Evolutionary conservation across 2,888 invertebrate species (phyloP).

Genomic region (Crepidodera aurea): DNA sequence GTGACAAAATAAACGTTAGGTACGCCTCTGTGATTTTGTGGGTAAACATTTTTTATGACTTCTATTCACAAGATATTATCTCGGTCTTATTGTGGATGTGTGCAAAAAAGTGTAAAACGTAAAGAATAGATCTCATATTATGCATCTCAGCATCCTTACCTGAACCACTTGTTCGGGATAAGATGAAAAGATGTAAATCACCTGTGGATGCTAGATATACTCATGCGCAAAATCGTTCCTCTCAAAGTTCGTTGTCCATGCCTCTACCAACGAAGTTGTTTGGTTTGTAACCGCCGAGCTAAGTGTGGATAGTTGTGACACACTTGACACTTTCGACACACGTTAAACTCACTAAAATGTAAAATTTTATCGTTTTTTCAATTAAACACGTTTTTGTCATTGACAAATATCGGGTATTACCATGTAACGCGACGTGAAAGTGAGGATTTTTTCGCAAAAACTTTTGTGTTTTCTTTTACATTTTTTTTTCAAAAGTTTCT

Average conservation of each 20-base stretch:
- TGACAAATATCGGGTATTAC: slow-evolving; percentile 22
- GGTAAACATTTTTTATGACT: neutral
- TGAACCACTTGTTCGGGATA: slow-evolving; percentile 35
- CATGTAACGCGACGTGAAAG: slow-evolving; percentile 28
- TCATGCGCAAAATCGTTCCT: slow-evolving; percentile 42
- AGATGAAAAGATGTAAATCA: slow-evolving; percentile 43
- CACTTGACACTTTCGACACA: slow-evolving; percentile 37
- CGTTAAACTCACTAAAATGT: slow-evolving; percentile 34
- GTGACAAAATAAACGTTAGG: too few relatives aligned
- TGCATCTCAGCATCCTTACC: slow-evolving; percentile 32
- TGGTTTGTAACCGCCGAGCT: slow-evolving; percentile 30
- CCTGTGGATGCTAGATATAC: slow-evolving; percentile 45
- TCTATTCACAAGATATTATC: neutral
- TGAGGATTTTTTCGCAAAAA: slow-evolving; percentile 26
- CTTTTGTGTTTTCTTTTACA: slow-evolving; percentile 29
- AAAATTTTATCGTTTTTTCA: slow-evolving; percentile 28
- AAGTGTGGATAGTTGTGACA: slow-evolving; percentile 35
- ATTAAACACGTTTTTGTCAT: slow-evolving; percentile 28
- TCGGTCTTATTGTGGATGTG: neutral
- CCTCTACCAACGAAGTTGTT: slow-evolving; percentile 15
- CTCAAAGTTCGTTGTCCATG: slow-evolving; percentile 41
- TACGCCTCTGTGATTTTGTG: neutral
- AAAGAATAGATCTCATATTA: neutral
- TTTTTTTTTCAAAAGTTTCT: slow-evolving; percentile 33
- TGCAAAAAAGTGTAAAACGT: neutral